Evolutionary conservation across 2,797 vertebrate genomes (phyloP).

Genomic region (Prionace glauca): DNA sequence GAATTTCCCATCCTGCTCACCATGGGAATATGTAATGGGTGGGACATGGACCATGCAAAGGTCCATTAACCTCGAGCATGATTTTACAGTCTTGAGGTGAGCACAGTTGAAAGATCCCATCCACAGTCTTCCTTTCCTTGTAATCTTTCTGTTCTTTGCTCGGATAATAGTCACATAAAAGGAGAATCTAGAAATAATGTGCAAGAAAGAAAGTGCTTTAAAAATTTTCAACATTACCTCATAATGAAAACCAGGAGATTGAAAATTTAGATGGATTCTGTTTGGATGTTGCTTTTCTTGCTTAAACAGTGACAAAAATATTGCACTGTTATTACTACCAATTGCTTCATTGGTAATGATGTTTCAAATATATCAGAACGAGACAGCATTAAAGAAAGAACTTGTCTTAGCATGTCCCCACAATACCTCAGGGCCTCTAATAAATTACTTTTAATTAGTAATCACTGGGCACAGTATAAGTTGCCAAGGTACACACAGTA

Average conservation of each 20-base stretch:
- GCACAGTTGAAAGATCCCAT: too few species aligned
- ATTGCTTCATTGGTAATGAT: background rate
- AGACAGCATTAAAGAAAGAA: background rate
- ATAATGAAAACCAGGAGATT: background rate
- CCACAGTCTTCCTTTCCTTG: background rate
- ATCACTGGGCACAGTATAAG: background rate
- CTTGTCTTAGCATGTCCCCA: background rate
- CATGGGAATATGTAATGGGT: too few species aligned
- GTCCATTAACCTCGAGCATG: too few species aligned
- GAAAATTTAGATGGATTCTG: background rate
- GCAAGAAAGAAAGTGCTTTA: background rate
- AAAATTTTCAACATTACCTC: background rate
- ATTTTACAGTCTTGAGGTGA: too few species aligned
- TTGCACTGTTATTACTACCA: background rate
- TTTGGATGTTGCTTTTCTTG: background rate
- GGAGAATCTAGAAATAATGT: background rate
- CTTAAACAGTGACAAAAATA: background rate
- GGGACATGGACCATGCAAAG: too few species aligned
- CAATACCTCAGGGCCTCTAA: background rate
- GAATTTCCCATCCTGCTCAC: too few species aligned
- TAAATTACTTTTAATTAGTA: background rate
- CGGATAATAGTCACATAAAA: background rate
- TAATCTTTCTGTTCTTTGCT: background rate
- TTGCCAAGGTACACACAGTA: background rate
- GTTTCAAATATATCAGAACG: background rate